These are phyloP conservation scores for Aphelinus certus DNA, from an alignment of 1,140 invertebrate genomes.

Conservation along the genomic window DNA sequence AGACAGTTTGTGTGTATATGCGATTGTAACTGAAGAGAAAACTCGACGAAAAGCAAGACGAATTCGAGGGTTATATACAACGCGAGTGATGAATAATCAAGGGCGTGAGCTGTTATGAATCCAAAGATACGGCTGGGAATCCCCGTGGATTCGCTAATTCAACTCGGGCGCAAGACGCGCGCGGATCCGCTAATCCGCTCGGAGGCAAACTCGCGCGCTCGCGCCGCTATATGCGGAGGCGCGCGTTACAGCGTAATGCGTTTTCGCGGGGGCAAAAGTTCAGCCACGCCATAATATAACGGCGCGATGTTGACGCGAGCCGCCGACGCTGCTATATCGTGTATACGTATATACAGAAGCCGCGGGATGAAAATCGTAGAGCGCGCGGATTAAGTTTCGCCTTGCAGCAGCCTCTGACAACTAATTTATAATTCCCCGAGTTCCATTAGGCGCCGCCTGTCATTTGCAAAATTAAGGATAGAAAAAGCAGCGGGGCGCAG, in stretches of 20 bases:
- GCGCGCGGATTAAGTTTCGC: conserved; percentile 25
- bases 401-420: conserved; percentile 5
- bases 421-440: conserved; percentile 30
- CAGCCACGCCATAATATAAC: background rate
- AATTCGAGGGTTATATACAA: too few species aligned
- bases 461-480: conserved; percentile 2
- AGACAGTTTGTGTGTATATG: too few species aligned
- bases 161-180: too few species aligned
- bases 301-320: background rate
- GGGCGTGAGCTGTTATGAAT: too few species aligned
- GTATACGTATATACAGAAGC: too few species aligned
- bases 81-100: too few species aligned
- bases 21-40: too few species aligned
- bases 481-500: background rate
- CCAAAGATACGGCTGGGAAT: too few species aligned
- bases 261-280: conserved; percentile 2
- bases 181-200: too few species aligned
- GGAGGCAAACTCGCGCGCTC: too few species aligned
- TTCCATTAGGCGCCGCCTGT: conserved; percentile 11
- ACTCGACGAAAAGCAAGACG: too few species aligned
- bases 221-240: background rate
- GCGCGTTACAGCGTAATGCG: background rate
- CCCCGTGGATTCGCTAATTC: too few species aligned
- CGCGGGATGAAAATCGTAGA: conserved; percentile 9
- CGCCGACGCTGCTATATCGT: conserved; percentile 1